Conservation (phyloP, 2,797 vertebrate genomes). For the Pogonophryne albipinna region DNA sequence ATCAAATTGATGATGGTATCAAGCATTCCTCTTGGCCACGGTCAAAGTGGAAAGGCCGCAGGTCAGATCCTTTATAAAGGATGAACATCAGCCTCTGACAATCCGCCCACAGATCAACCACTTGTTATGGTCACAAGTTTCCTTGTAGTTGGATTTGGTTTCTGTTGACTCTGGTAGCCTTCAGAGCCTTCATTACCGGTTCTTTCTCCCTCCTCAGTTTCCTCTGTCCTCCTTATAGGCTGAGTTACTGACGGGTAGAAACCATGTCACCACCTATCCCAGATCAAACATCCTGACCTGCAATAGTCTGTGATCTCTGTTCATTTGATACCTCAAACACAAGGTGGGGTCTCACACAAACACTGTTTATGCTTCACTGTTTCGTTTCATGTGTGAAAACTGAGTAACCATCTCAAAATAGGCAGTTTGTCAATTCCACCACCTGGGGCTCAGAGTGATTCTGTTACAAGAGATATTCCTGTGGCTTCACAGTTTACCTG, state of each 20-base stretch:
- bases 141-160: slow-evolving; percentile 55
- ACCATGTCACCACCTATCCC: slow-evolving; percentile 35
- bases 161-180: slow-evolving; percentile 38
- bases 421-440: slow-evolving; percentile 46
- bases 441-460: slow-evolving; percentile 19
- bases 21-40: slow-evolving; percentile 54
- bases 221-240: slow-evolving; percentile 16
- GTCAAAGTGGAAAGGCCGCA: slow-evolving; percentile 58
- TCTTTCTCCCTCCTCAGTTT: slow-evolving; percentile 21
- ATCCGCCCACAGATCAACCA: slow-evolving; percentile 23
- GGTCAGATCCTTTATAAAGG: slow-evolving; percentile 55
- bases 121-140: slow-evolving; percentile 12
- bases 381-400: slow-evolving; percentile 69
- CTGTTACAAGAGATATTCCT: background rate
- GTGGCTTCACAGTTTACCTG: slow-evolving; percentile 15
- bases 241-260: slow-evolving; percentile 32
- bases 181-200: slow-evolving; percentile 20
- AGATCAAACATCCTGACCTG: slow-evolving; percentile 63
- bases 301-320: slow-evolving; percentile 46
- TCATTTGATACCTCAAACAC: slow-evolving; percentile 57
- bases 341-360: slow-evolving; percentile 25
- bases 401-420: slow-evolving; percentile 55
- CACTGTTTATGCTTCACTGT: slow-evolving; percentile 46
- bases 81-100: slow-evolving; percentile 45
- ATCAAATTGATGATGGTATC: slow-evolving; percentile 13